A percentile compares a stretch with the other conserved stretches of the same genome.
These are phyloP conservation scores for Etheostoma spectabile DNA, from an alignment of 2,113 vertebrate species.

Conservation along the genomic window DNA sequence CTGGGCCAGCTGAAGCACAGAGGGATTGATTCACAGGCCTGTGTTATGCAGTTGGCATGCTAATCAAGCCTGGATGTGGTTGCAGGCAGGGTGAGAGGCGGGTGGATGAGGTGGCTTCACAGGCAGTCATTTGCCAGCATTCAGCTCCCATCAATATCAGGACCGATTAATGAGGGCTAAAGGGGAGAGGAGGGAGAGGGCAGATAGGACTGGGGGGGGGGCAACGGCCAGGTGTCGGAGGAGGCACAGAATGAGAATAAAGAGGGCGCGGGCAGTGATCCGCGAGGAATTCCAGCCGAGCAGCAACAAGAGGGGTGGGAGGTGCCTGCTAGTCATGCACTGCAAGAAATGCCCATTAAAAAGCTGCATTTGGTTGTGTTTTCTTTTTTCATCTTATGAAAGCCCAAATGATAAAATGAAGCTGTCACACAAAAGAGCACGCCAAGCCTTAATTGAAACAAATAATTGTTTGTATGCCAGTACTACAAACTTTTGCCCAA, in stretches of 20 bases:
- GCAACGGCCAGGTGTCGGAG: constrained; percentile 82
- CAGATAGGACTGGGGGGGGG: constrained; percentile 45
- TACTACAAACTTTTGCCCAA: background rate
- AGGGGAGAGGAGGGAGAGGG: constrained; percentile 58
- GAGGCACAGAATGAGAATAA: constrained; percentile 83
- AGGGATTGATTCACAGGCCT: constrained; percentile 70
- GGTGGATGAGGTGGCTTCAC: constrained; percentile 69
- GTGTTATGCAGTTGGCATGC: constrained; percentile 73
- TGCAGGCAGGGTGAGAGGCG: constrained; percentile 67
- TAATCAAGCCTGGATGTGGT: constrained; percentile 78
- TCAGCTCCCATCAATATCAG: constrained; percentile 88
- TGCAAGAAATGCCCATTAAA: constrained; percentile 58
- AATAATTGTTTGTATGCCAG: background rate
- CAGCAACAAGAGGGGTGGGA: constrained; percentile 63
- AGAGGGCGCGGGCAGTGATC: constrained; percentile 84
- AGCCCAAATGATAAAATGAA: background rate
- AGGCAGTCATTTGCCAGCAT: constrained; percentile 80
- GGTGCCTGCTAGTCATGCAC: constrained; percentile 22
- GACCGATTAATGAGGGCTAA: constrained; percentile 83
- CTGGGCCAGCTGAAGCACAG: constrained; percentile 65
- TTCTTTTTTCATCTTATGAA: constrained; percentile 2
- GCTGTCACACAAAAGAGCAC: background rate
- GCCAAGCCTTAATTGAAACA: background rate
- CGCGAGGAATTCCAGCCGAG: constrained; percentile 81
- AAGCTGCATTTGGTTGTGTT: constrained; percentile 18